Conservation (phyloP, 2,888 invertebrate species). For the Cenopis cana region DNA sequence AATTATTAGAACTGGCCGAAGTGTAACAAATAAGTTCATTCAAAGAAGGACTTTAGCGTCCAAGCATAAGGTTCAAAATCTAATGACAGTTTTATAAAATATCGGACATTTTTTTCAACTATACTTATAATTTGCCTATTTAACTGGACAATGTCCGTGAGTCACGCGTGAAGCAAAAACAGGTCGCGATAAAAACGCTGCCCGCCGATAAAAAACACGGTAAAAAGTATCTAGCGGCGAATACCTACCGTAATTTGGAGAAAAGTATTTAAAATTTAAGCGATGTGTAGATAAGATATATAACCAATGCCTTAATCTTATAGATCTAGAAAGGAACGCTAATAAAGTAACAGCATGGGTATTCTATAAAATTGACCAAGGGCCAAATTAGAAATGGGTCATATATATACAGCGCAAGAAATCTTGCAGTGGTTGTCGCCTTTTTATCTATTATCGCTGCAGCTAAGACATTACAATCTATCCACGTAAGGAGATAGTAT, state of each 20-base stretch:
- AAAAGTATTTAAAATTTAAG: background rate
- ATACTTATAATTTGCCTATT: conserved; percentile 43
- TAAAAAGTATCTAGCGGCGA: conserved; percentile 59
- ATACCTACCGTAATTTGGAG: conserved; percentile 22
- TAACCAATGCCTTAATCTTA: background rate
- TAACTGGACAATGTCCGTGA: conserved; percentile 37
- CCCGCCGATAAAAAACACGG: conserved; percentile 53
- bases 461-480: too few relatives aligned
- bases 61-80: too few relatives aligned
- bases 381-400: background rate
- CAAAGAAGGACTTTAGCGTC: too few relatives aligned
- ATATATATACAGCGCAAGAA: background rate
- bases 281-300: background rate
- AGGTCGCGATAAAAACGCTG: conserved; percentile 21
- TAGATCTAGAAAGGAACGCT: background rate
- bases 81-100: too few relatives aligned
- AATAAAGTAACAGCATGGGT: background rate
- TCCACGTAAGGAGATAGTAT: too few relatives aligned
- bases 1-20: too few relatives aligned
- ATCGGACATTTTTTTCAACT: too few relatives aligned
- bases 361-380: background rate
- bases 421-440: background rate
- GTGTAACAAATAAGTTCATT: too few relatives aligned
- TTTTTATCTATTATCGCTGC: background rate
- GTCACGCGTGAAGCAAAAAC: conserved; percentile 36